A percentile compares a stretch with the other conserved stretches of the same genome.
phyloP scores from a whole-genome alignment of 2,797 vertebrate species.

The Rhodeus uyekii region DNA sequence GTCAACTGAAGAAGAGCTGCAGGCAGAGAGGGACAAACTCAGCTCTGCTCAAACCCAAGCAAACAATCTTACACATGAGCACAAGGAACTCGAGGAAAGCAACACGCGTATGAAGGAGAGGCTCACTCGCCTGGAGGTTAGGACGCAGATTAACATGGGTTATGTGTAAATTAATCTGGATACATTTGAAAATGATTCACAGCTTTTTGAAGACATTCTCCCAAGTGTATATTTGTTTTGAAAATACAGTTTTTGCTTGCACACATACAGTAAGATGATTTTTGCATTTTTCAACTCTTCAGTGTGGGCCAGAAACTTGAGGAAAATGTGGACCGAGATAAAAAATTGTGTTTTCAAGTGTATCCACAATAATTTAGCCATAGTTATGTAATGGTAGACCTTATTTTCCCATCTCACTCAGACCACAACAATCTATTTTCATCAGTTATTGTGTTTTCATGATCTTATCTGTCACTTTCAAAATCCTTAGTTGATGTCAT shows the following conservation, averaged over 20 bases:
- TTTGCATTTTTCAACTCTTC: not conserved
- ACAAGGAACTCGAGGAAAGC: slow-evolving; percentile 73
- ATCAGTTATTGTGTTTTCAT: not conserved
- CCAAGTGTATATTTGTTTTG: not conserved
- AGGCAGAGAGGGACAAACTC: slow-evolving; percentile 65
- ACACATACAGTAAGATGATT: not conserved
- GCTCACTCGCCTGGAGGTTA: slow-evolving; percentile 86
- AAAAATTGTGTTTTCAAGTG: not conserved
- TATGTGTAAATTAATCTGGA: not conserved
- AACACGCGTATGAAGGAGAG: slow-evolving; percentile 84
- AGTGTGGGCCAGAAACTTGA: not conserved
- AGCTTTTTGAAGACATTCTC: not conserved
- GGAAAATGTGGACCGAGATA: not conserved
- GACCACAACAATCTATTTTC: not conserved
- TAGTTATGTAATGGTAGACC: not conserved
- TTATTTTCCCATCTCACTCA: not conserved
- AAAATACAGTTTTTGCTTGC: not conserved
- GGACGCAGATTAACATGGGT: not conserved
- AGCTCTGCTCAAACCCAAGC: slow-evolving; percentile 65
- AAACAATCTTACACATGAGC: slow-evolving; percentile 60
- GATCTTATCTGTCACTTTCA: not conserved
- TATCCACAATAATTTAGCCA: not conserved
- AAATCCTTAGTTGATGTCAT: not conserved
- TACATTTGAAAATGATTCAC: not conserved
- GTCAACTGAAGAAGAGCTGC: slow-evolving; percentile 80